Base-by-base conservation (phyloP, 23 tunicate genomes). In the Corella eumyota region DNA sequence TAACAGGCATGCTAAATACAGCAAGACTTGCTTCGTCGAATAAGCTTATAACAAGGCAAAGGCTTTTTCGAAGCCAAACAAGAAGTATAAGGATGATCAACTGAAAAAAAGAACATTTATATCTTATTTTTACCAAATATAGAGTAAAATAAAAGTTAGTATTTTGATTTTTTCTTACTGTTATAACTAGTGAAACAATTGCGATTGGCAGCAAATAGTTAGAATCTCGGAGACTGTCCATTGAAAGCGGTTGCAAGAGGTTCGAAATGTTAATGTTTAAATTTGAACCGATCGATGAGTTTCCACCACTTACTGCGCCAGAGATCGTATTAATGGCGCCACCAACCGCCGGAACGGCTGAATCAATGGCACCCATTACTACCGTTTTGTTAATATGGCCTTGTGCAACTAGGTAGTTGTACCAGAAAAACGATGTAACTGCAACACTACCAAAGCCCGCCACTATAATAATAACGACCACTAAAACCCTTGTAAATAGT, bases 21-120 rank as follows among this genome's bases (percentile, higher is more conserved):
- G 96, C 86, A 13, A 68, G 34, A 38, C 81, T 73, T n/a, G 96
- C 88, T 79, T 88, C 96, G 35, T 78, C 78, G 44, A 78, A 78
- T 3, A 88, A 74, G 9, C 67, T 68, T 4, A 88, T 55, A 7
- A 70, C 80, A 0, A 88, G 67, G 2, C 67, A 56, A 15, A 88
- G 55, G 37, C 90, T 78, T 36, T 78, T 88, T 6, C 88, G 56
- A 0, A 69, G 36, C 86, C 79, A 67, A 15, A 62, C 56, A 50
- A 83, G 60, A 5, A 83, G 50, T 23, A 83, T 44, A 48, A 58
- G 32, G 4, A 69, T 69, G 20, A 74, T 65, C 13, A n/a, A n/a
- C n/a, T n/a, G n/a, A n/a, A n/a, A n/a, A n/a, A 44, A 17, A n/a
- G n/a, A n/a, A n/a, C n/a, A n/a, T n/a, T n/a, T n/a, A n/a, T n/a